These are phyloP conservation scores for Melipona quadrifasciata DNA, from an alignment of 1,140 invertebrate genomes.

Conservation along the genomic window DNA sequence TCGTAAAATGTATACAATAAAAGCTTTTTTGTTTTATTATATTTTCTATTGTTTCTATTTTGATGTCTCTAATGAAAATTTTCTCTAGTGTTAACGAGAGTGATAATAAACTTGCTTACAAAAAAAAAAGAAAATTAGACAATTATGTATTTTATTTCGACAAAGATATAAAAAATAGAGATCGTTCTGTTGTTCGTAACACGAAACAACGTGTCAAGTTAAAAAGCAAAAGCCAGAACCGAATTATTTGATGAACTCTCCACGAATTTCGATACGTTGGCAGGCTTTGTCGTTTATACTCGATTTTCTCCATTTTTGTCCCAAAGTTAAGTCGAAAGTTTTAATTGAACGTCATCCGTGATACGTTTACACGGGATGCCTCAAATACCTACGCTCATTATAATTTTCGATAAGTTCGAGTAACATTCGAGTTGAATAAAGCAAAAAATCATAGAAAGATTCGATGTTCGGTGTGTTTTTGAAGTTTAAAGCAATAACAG, in stretches of 20 bases:
- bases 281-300: neutral
- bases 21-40: too few species aligned
- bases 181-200: neutral
- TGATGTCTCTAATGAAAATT: too few species aligned
- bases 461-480: neutral
- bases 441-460: neutral
- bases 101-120: neutral
- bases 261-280: conserved; percentile 1
- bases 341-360: neutral
- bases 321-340: neutral
- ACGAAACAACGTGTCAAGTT: neutral
- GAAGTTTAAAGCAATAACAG: neutral
- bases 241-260: conserved; percentile 10
- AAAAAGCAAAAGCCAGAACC: too few species aligned
- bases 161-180: neutral
- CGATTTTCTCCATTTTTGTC: neutral
- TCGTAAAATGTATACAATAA: too few species aligned
- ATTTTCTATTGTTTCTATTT: too few species aligned
- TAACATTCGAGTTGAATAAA: neutral
- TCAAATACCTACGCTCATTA: neutral
- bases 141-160: neutral
- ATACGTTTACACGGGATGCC: too few species aligned
- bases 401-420: neutral
- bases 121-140: neutral
- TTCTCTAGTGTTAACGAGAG: neutral